Conservation (phyloP, 2,797 vertebrate species). For the Eulemur rubriventer region DNA sequence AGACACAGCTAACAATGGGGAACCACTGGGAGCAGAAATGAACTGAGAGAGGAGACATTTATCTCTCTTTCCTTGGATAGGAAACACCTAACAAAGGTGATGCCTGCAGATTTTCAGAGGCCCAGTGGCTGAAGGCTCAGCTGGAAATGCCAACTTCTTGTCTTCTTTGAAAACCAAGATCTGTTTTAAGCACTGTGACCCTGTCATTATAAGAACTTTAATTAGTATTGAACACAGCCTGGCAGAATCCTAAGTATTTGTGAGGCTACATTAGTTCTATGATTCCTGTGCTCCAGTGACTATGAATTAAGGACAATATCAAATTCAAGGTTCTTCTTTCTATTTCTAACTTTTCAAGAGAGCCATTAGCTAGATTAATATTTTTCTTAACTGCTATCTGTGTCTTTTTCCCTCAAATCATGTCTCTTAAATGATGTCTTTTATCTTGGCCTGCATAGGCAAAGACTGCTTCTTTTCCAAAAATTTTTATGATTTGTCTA, state of each 20-base stretch:
- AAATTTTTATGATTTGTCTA: constrained; percentile 48
- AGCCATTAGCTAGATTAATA: constrained; percentile 79
- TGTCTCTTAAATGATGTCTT: not conserved
- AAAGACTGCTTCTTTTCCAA: not conserved
- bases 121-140: not conserved
- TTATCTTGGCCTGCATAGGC: constrained; percentile 9
- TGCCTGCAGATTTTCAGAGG: not conserved
- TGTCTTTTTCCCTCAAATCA: constrained; percentile 56
- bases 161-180: constrained; percentile 43
- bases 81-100: not conserved
- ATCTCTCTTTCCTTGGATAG: not conserved
- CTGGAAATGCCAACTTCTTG: constrained; percentile 1
- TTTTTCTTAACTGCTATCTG: constrained; percentile 26
- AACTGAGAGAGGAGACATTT: not conserved
- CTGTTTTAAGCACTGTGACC: constrained; percentile 59
- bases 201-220: constrained; percentile 76
- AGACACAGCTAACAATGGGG: not conserved
- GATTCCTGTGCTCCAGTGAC: constrained; percentile 58
- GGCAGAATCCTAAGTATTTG: constrained; percentile 56
- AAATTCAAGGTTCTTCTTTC: constrained; percentile 75
- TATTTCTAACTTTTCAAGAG: constrained; percentile 68
- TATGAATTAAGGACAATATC: constrained; percentile 79
- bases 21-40: not conserved
- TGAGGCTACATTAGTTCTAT: constrained; percentile 71
- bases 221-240: constrained; percentile 79